Percentiles rank a stretch among this genome's conserved stretches.
Conservation (phyloP, 2,113 vertebrate species). For the Erpornis zantholeuca region DNA sequence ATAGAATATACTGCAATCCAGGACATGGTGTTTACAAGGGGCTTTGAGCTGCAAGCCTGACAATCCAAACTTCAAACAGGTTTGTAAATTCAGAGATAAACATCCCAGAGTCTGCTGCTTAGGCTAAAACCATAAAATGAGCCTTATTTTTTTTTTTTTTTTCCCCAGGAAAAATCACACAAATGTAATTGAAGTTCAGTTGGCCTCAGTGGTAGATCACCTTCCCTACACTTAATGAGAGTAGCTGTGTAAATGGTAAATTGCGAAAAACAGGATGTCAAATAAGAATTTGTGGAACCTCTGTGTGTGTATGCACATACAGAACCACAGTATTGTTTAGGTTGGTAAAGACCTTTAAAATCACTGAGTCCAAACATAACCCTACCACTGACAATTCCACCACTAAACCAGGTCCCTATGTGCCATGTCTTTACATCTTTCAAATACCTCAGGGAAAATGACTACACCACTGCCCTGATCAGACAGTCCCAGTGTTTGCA, state of each 20-base stretch:
- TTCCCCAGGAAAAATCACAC: rapidly evolving
- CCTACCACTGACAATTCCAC: neutral
- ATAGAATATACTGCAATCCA: too few relatives aligned
- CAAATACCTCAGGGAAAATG: neutral
- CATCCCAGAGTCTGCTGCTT: neutral
- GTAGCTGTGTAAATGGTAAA: neutral
- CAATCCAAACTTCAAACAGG: neutral
- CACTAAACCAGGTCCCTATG: neutral
- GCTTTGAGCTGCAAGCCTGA: neutral
- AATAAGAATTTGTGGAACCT: neutral
- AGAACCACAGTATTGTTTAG: neutral
- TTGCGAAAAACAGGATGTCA: neutral
- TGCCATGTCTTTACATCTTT: neutral
- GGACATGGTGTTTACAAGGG: neutral
- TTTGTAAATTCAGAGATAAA: neutral
- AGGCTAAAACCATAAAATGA: neutral
- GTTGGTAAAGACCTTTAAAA: neutral
- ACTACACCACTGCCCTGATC: neutral
- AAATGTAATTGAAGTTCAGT: neutral
- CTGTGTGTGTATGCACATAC: too few relatives aligned
- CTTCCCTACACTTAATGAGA: neutral
- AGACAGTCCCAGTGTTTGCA: neutral
- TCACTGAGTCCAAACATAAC: neutral
- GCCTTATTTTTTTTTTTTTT: neutral
- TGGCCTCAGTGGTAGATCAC: neutral